Evolutionary conservation across 35 echinoderm and acorn worm species (phyloP).

Genomic region (Lytechinus pictus): DNA sequence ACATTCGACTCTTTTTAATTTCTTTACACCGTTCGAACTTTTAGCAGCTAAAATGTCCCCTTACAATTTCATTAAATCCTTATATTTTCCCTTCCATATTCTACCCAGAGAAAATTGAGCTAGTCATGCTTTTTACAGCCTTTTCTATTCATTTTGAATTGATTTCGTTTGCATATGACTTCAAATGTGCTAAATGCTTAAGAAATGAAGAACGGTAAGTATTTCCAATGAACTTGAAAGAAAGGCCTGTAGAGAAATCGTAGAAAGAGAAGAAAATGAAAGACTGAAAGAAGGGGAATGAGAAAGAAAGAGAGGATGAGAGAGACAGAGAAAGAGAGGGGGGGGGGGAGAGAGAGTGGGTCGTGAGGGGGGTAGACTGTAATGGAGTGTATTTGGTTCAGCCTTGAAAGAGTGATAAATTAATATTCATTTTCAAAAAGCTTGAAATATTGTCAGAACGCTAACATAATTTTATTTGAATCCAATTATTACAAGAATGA

Average conservation of each 20-base stretch:
- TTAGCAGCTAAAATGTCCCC: background rate
- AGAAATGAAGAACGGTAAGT: background rate
- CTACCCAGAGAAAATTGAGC: background rate
- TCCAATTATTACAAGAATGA: too few species aligned
- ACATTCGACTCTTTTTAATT: constrained; percentile 6
- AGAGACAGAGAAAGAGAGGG: background rate
- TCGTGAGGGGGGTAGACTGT: too few species aligned
- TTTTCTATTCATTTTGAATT: background rate
- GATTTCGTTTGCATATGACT: background rate
- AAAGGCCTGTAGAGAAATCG: background rate
- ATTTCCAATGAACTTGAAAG: background rate
- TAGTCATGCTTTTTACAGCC: background rate
- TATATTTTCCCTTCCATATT: background rate
- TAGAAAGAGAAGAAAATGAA: background rate
- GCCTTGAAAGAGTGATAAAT: too few species aligned
- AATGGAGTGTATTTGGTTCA: too few species aligned
- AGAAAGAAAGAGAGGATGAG: background rate
- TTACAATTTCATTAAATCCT: background rate
- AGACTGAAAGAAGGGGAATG: background rate
- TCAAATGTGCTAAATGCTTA: background rate
- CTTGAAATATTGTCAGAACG: too few species aligned
- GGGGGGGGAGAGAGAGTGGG: too few species aligned
- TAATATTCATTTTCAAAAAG: too few species aligned
- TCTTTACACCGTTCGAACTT: background rate
- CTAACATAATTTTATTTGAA: too few species aligned